These are phyloP conservation scores for Oxycera nigricornis DNA, from an alignment of 2,888 invertebrate genomes.

Conservation along the genomic window DNA sequence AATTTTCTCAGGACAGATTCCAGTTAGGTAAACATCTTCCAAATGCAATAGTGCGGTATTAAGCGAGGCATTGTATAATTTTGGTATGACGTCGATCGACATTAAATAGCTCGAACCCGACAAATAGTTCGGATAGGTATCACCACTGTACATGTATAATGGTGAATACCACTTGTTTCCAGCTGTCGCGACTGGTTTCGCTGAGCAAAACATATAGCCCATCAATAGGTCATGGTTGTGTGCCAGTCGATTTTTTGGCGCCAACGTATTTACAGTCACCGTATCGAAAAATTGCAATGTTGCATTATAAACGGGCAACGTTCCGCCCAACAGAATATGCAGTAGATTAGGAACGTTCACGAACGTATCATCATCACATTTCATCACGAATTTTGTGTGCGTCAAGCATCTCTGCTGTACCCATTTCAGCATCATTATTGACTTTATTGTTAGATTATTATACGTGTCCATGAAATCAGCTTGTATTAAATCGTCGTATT, in stretches of 20 bases:
- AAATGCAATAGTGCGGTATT: constrained; percentile 75
- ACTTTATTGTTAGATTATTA: constrained; percentile 85
- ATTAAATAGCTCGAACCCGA: constrained; percentile 84
- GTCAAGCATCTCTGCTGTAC: constrained; percentile 71
- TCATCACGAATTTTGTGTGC: constrained; percentile 74
- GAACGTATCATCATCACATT: constrained; percentile 88
- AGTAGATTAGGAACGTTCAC: constrained; percentile 77
- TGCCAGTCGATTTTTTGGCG: constrained; percentile 55
- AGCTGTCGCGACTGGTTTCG: constrained; percentile 75
- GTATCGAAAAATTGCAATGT: constrained; percentile 57
- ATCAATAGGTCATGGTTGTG: constrained; percentile 67
- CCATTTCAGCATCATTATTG: constrained; percentile 85
- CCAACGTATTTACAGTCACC: constrained; percentile 52
- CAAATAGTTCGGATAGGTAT: constrained; percentile 79
- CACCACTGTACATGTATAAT: constrained; percentile 75
- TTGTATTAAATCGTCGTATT: constrained; percentile 80
- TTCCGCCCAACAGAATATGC: constrained; percentile 62
- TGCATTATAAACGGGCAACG: constrained; percentile 60
- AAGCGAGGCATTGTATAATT: constrained; percentile 72
- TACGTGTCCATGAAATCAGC: constrained; percentile 85
- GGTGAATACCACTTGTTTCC: constrained; percentile 86
- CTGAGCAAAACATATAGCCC: constrained; percentile 81
- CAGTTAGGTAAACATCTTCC: constrained; percentile 83
- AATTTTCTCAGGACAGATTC: constrained; percentile 71
- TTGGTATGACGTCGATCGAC: constrained; percentile 71